Percentiles rank a stretch among this genome's conserved stretches.
Conservation (phyloP, 1,140 invertebrate genomes). For the Bradysia coprophila region DNA sequence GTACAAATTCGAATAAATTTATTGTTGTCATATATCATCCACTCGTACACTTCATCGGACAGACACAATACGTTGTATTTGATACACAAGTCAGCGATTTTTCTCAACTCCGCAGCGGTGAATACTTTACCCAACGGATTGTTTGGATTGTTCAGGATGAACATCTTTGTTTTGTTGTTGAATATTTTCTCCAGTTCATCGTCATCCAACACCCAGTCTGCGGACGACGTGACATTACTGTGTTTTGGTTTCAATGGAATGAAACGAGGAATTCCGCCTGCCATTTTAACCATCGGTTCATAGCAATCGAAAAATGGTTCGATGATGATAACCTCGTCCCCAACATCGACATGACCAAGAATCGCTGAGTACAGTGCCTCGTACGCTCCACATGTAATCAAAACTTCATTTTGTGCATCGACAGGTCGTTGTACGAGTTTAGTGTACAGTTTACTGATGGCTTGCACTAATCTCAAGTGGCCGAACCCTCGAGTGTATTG, state of each 20-base stretch:
- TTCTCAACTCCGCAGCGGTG: conserved; percentile 38
- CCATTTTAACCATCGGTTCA: conserved; percentile 77
- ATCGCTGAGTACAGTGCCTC: conserved; percentile 51
- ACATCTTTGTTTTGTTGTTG: conserved; percentile 79
- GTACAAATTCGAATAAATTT: conserved; percentile 79
- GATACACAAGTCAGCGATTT: conserved; percentile 75
- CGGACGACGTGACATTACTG: conserved; percentile 34
- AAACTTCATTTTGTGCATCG: conserved; percentile 65
- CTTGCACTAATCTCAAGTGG: conserved; percentile 35
- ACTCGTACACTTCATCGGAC: conserved; percentile 97
- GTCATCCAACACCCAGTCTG: conserved; percentile 78
- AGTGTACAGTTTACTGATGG: conserved; percentile 69
- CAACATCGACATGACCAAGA: conserved; percentile 46
- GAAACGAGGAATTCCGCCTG: conserved; percentile 73
- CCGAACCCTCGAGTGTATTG: conserved; percentile 77
- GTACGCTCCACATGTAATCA: conserved; percentile 85
- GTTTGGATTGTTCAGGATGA: conserved; percentile 92
- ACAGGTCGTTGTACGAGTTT: conserved; percentile 52
- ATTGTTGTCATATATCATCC: conserved; percentile 75
- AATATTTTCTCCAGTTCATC: conserved; percentile 70
- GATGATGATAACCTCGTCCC: conserved; percentile 90
- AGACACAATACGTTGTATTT: conserved; percentile 85
- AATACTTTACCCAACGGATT: conserved; percentile 90
- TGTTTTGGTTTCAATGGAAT: conserved; percentile 38
- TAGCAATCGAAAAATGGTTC: conserved; percentile 99